These are phyloP conservation scores for Himalopsyche kuldschensis DNA, from an alignment of 2,888 invertebrate species.

Conservation along the genomic window DNA sequence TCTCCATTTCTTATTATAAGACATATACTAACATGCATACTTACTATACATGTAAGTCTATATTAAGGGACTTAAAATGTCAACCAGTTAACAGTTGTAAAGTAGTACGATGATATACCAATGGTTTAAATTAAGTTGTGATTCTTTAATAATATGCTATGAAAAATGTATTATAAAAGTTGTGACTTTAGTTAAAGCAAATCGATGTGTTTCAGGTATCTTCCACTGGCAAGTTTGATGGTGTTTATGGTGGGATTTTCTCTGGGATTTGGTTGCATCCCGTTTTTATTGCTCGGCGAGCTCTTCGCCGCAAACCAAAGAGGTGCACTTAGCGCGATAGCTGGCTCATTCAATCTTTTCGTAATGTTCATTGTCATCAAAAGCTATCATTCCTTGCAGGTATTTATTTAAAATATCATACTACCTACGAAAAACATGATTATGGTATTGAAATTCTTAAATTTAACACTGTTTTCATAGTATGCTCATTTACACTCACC, in stretches of 20 bases:
- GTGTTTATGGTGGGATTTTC: slow-evolving; percentile 65
- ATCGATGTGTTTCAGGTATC: slow-evolving; percentile 46
- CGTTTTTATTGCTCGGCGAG: slow-evolving; percentile 65
- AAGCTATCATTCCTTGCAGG: slow-evolving; percentile 57
- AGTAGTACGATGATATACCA: too few relatives aligned
- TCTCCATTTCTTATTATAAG: too few relatives aligned
- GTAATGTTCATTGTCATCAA: slow-evolving; percentile 63
- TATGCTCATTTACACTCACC: too few relatives aligned
- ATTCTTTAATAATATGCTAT: too few relatives aligned
- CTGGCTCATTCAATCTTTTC: slow-evolving; percentile 58
- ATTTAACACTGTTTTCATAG: too few relatives aligned
- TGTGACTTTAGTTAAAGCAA: neutral
- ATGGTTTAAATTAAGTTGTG: too few relatives aligned
- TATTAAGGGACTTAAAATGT: too few relatives aligned
- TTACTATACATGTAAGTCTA: too few relatives aligned
- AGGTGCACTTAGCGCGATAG: slow-evolving; percentile 59
- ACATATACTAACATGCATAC: too few relatives aligned
- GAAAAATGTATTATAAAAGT: too few relatives aligned
- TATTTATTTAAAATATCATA: slow-evolving; percentile 38
- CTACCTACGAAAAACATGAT: neutral
- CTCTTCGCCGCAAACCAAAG: slow-evolving; percentile 62
- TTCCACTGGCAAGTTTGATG: slow-evolving; percentile 61
- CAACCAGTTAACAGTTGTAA: too few relatives aligned
- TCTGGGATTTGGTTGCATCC: slow-evolving; percentile 65
- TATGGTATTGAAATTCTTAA: too few relatives aligned